Base-by-base conservation (phyloP, 2,797 vertebrate genomes). In the Pseudocheirus occidentalis region DNA sequence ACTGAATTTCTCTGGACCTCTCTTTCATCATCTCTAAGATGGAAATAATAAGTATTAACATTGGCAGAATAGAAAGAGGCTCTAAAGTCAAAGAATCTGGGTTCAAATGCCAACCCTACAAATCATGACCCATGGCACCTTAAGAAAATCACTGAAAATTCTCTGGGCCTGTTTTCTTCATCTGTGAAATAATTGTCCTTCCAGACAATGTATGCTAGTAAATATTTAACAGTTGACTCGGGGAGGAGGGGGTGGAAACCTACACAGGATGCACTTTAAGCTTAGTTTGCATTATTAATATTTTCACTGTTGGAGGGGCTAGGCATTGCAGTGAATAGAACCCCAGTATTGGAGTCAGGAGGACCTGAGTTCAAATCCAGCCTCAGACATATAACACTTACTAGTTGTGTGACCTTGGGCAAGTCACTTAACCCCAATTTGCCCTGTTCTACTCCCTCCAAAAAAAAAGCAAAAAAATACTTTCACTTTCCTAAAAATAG, bases 111-210 rank as follows among this genome's bases (percentile, higher is more conserved):
- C 40, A 13, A 52, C 27, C 12, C 2, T 9, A 0, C 18, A 27
- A 95, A 18, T 46, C 24, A 93, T 29, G n/a, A 50, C 3, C 27
- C 53, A 24, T 58, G 10, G 73, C 57, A 59, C 40, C 40, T 9
- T 73, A 90, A 1, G 27, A 53, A 91, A 81, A 27, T 55, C 87
- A 91, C 34, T 28, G 9, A 11, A 59, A 59, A 46, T 28, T 94
- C 87, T 40, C n/a, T 81, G 46, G 56, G 52, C 57, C n/a, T 91
- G 91, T 31, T 59, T 94, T 95, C 93, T 81, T 93, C 95, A 58
- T 92, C 53, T 59, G 14, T 18, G 92, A 93, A 52, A 55, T 18
- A 21, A 2, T 14, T 3, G n/a, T n/a, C 34, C 34, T 66, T 66
- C 62, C 34, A 57, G 57, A 28, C 31, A 57, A 55, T 7, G 57